These are phyloP conservation scores for Columba janthina DNA, from an alignment of 2,113 vertebrate species.

Conservation along the genomic window DNA sequence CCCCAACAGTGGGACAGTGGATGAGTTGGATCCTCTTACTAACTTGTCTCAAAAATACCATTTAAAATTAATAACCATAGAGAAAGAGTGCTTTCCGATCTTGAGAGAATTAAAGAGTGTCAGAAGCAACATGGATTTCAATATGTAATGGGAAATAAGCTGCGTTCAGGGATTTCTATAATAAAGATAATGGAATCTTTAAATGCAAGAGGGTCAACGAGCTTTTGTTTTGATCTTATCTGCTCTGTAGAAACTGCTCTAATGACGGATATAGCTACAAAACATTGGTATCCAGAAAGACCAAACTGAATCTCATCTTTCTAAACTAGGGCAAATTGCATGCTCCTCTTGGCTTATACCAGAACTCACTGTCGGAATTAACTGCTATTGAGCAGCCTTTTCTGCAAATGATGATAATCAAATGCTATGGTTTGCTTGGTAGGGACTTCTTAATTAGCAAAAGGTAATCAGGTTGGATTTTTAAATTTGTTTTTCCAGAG, in stretches of 20 bases:
- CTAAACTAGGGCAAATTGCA: neutral
- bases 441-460: neutral
- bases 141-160: neutral
- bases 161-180: neutral
- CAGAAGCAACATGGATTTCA: neutral
- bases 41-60: neutral
- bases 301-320: neutral
- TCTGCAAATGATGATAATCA: neutral
- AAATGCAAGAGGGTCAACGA: neutral
- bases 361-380: neutral
- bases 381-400: neutral
- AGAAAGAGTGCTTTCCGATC: slow-evolving; percentile 2
- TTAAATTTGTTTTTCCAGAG: neutral
- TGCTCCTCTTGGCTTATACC: neutral
- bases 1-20: neutral
- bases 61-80: slow-evolving; percentile 13
- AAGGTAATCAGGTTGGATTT: neutral
- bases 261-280: neutral
- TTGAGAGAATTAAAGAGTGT: slow-evolving; percentile 1
- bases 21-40: neutral
- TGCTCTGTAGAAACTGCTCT: neutral
- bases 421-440: neutral
- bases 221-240: neutral
- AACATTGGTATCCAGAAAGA: neutral
- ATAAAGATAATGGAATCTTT: slow-evolving; percentile 1